Conservation (phyloP, 2,113 vertebrate genomes). For the Monopterus albus region DNA sequence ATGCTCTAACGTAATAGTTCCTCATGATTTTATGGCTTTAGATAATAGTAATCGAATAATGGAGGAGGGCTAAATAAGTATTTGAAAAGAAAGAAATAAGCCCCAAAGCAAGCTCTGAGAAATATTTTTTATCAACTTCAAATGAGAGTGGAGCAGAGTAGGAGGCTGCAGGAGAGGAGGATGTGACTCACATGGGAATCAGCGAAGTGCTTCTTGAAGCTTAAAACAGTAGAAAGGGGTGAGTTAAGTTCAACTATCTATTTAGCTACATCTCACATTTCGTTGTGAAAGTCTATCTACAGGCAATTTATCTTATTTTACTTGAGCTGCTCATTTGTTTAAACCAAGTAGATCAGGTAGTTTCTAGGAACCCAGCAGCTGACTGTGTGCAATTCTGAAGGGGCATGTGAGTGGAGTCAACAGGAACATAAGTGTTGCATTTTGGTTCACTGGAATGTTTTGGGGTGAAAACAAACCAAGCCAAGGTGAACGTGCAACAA, state of each 20-base stretch:
- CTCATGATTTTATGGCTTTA: not conserved
- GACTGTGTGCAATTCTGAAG: no score
- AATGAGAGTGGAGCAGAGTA: conserved; percentile 39
- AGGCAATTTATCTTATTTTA: conserved; percentile 36
- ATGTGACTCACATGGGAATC: conserved; percentile 55
- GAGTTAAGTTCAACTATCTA: conserved; percentile 44
- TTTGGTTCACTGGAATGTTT: not conserved
- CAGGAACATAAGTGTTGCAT: no score
- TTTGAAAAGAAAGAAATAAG: conserved; percentile 24
- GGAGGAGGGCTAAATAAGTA: conserved; percentile 3
- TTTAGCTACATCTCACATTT: conserved; percentile 32
- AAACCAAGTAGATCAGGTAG: not conserved
- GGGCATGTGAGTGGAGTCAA: no score
- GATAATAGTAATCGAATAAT: conserved; percentile 13
- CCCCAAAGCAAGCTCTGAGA: conserved; percentile 25
- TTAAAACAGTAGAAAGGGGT: conserved; percentile 37
- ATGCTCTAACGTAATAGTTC: not conserved
- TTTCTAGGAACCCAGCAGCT: no score
- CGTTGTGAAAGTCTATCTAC: conserved; percentile 5
- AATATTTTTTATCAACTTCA: conserved; percentile 36
- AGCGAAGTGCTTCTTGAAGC: conserved; percentile 50
- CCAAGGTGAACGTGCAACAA: not conserved
- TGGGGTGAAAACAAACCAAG: not conserved
- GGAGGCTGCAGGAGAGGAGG: conserved; percentile 42
- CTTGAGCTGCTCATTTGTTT: conserved; percentile 20